phyloP scores from a whole-genome alignment of 2,797 vertebrate genomes.

The Gadopsis marmoratus region DNA sequence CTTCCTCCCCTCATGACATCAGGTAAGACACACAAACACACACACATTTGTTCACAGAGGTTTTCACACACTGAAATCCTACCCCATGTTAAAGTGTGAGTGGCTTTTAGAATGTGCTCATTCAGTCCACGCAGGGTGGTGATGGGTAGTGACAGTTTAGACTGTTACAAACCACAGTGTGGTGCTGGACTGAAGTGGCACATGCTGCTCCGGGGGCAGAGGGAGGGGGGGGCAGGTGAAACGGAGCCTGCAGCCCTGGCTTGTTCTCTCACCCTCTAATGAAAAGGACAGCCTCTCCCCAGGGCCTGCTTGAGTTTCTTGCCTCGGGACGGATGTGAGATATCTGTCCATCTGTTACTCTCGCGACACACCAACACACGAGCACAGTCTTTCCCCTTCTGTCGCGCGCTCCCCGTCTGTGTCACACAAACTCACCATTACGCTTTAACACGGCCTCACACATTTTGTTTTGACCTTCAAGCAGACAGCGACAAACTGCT shows the following conservation, averaged over 20 bases:
- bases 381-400: constrained; percentile 15
- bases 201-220: constrained; percentile 36
- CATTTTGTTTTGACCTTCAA: constrained; percentile 48
- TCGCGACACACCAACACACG: constrained; percentile 49
- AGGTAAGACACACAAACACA: constrained; percentile 81
- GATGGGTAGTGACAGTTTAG: constrained; percentile 83
- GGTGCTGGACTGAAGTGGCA: constrained; percentile 70
- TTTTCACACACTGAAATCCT: constrained; percentile 56
- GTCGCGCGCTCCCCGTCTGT: neutral
- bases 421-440: constrained; percentile 22
- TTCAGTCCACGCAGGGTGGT: constrained; percentile 53
- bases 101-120: constrained; percentile 44
- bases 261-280: constrained; percentile 80
- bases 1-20: constrained; percentile 89
- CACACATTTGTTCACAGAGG: constrained; percentile 25
- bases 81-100: constrained; percentile 34
- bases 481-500: constrained; percentile 34
- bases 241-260: constrained; percentile 75
- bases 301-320: constrained; percentile 85
- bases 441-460: constrained; percentile 19
- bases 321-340: constrained; percentile 77
- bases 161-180: constrained; percentile 81
- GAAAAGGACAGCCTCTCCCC: constrained; percentile 84
- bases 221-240: constrained; percentile 67
- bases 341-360: constrained; percentile 86